Percentiles rank a stretch among this genome's conserved stretches.
Evolutionary conservation across 2,113 vertebrate species (phyloP).

Genomic region (Nettapus auritus): DNA sequence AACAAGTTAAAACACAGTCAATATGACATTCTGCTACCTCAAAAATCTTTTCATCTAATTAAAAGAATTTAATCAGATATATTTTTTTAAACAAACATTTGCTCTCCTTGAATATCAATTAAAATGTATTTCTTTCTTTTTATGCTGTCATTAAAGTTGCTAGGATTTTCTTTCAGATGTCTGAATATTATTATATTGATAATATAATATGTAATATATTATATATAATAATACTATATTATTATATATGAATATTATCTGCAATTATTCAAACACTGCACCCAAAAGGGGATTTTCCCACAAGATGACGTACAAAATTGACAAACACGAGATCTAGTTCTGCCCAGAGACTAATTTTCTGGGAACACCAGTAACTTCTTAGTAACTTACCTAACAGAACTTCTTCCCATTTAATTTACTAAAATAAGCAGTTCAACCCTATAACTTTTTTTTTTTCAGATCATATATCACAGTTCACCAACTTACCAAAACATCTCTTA

Average conservation of each 20-base stretch:
- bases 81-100: neutral
- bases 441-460: neutral
- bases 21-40: neutral
- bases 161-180: neutral
- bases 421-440: neutral
- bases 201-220: too few relatives aligned
- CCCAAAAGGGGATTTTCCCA: neutral
- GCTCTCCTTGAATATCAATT: neutral
- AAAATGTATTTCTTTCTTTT: neutral
- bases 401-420: neutral
- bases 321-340: neutral
- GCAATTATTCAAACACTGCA: neutral
- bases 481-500: constrained; percentile 91
- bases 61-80: neutral
- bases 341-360: neutral
- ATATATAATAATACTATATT: too few relatives aligned
- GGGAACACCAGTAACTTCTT: neutral
- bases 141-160: neutral
- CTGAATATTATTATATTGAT: too few relatives aligned
- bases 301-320: neutral
- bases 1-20: constrained; percentile 34
- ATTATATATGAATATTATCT: too few relatives aligned
- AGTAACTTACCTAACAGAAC: neutral
- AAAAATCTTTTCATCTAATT: neutral
- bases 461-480: neutral